Conservation (phyloP, 2,113 vertebrate genomes). For the Progne subis region DNA sequence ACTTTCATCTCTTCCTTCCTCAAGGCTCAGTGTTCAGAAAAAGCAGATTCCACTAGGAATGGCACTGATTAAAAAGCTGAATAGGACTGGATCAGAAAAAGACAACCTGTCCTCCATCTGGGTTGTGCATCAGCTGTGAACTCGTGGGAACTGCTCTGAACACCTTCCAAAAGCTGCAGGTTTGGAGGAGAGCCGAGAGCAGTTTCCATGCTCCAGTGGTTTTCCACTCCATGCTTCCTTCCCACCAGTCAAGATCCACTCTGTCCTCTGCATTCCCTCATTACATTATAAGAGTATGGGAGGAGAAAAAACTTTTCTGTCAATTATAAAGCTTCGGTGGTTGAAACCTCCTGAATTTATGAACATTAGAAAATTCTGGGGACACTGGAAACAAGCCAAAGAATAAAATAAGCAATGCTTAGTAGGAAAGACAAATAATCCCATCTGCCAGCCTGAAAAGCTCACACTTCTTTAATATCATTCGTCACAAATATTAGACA, state of each 20-base stretch:
- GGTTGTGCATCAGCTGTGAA: neutral
- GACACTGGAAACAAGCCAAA: neutral
- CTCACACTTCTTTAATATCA: neutral
- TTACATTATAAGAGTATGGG: rapidly evolving
- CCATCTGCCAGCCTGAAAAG: neutral
- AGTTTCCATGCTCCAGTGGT: neutral
- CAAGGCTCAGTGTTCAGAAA: rapidly evolving
- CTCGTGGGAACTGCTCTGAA: neutral
- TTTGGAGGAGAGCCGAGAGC: neutral
- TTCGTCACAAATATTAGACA: neutral
- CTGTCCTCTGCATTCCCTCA: neutral
- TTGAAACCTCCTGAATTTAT: neutral
- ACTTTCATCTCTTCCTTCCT: neutral
- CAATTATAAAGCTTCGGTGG: neutral
- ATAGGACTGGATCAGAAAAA: neutral
- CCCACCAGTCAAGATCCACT: neutral
- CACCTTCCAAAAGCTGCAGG: neutral
- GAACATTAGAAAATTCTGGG: neutral
- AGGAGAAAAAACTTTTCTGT: neutral
- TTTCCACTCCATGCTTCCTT: neutral
- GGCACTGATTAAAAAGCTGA: neutral
- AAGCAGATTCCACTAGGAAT: neutral
- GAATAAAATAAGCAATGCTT: neutral
- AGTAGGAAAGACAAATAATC: neutral
- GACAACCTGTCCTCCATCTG: neutral